A percentile compares a stretch with the other conserved stretches of the same genome.
Conservation (phyloP, 2,113 vertebrate species). For the Australoheros scitulus region DNA sequence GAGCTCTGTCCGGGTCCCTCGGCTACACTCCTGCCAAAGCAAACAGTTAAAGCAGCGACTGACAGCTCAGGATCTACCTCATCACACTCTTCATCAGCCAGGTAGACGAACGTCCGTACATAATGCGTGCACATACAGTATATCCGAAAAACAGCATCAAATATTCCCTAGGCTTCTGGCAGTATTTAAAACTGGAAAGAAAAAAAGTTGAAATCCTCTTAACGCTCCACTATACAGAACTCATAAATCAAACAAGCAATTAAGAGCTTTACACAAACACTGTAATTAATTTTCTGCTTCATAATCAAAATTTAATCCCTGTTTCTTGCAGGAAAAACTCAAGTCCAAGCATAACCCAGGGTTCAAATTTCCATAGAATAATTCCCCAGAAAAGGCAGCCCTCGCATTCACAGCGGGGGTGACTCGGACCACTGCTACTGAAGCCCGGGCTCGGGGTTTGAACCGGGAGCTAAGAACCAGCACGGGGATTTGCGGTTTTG, state of each 20-base stretch:
- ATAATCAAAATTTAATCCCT: conserved; percentile 30
- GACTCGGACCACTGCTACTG: neutral
- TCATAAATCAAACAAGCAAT: conserved; percentile 28
- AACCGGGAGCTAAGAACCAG: conserved; percentile 29
- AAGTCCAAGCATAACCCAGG: neutral
- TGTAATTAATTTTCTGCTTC: conserved; percentile 24
- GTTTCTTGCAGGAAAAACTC: neutral
- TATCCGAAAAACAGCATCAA: neutral
- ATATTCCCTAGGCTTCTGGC: conserved; percentile 19
- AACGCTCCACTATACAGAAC: neutral
- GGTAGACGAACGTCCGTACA: neutral
- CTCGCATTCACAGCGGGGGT: neutral
- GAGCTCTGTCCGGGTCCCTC: neutral
- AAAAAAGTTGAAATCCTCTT: neutral
- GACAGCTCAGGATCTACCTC: neutral
- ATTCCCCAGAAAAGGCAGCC: conserved; percentile 2
- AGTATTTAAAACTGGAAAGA: neutral
- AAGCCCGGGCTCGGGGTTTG: neutral
- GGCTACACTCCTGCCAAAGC: neutral
- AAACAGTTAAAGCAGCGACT: neutral
- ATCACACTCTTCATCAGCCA: neutral
- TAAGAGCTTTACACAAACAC: conserved; percentile 32
- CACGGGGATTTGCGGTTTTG: conserved; percentile 35
- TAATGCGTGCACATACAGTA: accelerated
- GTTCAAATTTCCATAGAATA: neutral